A percentile compares a stretch with the other conserved stretches of the same genome.
Evolutionary conservation across 2,888 invertebrate species (phyloP).

Genomic region (Torymus tubicola): DNA sequence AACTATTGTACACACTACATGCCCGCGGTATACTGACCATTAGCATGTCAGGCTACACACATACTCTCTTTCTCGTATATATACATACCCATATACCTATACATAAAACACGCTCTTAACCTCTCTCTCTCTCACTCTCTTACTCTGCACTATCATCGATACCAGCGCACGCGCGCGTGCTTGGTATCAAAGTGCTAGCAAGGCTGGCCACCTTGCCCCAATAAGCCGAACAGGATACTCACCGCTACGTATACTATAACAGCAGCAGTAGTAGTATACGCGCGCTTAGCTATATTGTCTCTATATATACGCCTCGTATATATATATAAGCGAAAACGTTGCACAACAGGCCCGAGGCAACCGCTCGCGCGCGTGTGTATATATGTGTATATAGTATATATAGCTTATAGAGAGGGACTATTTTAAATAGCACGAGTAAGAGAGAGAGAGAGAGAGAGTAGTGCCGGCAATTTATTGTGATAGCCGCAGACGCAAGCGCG

Average conservation of each 20-base stretch:
- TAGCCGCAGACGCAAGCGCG: conserved; percentile 28
- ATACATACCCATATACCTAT: neutral
- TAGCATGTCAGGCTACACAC: too few relatives aligned
- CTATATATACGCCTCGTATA: conserved; percentile 36
- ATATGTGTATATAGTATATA: too few relatives aligned
- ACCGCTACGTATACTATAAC: conserved; percentile 32
- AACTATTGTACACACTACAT: too few relatives aligned
- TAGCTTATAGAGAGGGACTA: conserved; percentile 47
- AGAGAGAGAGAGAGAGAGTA: conserved; percentile 24
- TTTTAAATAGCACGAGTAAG: conserved; percentile 60
- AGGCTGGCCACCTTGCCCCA: conserved; percentile 72
- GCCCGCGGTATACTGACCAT: too few relatives aligned
- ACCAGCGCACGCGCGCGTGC: conserved; percentile 23
- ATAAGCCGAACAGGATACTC: conserved; percentile 74
- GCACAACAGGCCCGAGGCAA: conserved; percentile 44
- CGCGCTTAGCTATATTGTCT: conserved; percentile 59
- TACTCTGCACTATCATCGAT: conserved; percentile 42
- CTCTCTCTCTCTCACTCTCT: conserved; percentile 49
- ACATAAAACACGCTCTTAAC: neutral
- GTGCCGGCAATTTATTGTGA: conserved; percentile 56
- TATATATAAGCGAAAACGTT: neutral
- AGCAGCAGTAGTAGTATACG: neutral
- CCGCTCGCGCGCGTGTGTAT: too few relatives aligned
- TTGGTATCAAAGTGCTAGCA: conserved; percentile 31
- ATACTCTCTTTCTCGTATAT: neutral